phyloP scores from a whole-genome alignment of 2,888 invertebrate species.

The Pristionchus mayeri region DNA sequence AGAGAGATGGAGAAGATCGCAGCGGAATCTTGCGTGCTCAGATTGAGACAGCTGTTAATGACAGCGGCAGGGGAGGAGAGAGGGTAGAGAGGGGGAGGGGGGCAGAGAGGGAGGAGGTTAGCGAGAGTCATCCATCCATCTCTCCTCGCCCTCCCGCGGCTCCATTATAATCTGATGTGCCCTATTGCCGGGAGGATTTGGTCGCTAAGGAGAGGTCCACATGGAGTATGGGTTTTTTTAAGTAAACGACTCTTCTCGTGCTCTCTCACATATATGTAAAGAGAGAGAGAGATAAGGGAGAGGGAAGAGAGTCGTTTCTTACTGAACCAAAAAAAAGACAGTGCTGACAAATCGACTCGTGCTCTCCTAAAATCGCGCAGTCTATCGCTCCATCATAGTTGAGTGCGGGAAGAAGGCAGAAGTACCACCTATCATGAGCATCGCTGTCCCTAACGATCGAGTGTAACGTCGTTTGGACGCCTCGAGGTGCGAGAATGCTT shows the following conservation, averaged over 20 bases:
- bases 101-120: not conserved
- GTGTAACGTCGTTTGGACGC: not conserved
- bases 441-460: not conserved
- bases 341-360: not conserved
- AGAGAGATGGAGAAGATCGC: not conserved
- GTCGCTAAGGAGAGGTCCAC: too few species aligned
- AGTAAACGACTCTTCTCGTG: too few species aligned
- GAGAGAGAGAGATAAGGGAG: not conserved
- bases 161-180: not conserved
- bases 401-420: too few species aligned
- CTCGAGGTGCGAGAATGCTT: too few species aligned
- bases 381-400: too few species aligned
- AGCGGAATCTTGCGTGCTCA: not conserved
- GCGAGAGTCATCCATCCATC: constrained; percentile 14
- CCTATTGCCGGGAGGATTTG: not conserved
- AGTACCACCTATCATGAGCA: too few species aligned
- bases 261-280: too few species aligned
- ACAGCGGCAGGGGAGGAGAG: not conserved
- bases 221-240: too few species aligned
- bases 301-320: too few species aligned
- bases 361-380: too few species aligned
- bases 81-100: too few species aligned
- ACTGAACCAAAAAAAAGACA: too few species aligned
- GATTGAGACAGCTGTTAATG: constrained; percentile 31
- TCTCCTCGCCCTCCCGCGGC: not conserved